Base-by-base conservation (phyloP, 1,140 invertebrate genomes). In the Dolichoris vasculosae region DNA sequence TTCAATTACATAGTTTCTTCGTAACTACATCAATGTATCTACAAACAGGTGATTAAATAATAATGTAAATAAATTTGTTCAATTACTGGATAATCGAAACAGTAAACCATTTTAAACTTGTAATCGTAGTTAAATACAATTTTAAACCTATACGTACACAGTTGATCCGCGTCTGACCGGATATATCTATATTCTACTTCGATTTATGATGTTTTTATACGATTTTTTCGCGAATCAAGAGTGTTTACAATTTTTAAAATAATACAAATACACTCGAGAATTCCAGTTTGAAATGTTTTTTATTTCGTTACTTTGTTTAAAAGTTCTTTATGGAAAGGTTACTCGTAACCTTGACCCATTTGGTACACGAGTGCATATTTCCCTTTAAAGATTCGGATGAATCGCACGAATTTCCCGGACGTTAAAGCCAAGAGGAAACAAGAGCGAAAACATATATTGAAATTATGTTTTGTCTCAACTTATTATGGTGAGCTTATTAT, bases 111-210 rank as follows among this genome's bases (percentile, higher is more conserved):
- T 6, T 26, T 63, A 26, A 63, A 15, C 23, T 63, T 20, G 26
- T 6, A 63, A 26, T 11, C 26, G 59, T 6, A 23, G 11, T 63
- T 51, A 51, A 51, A 51, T 9, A 9, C 48, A 51, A 51, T 51
- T 26, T 64, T 64, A 64, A 64, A 64, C 7, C 7, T 6, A 30
- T 32, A 64, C 13, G 64, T 15, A 6, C 9, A 23, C 0, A 40
- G 7, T 9, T 1, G 20, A 67, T 15, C 8, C 9, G 69, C n/a
- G 69, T 17, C 69, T 73, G 69, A 73, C 69, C 11, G 23, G 38
- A 43, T 73, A 40, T 73, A 73, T 73, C 40, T n/a, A 73, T 20
- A 43, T 43, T 73, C 69, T 73, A 73, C 69, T 73, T 73, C 38
- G 38, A 43, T 43, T 43, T 73, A 73, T 43, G 17, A 26, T 32